Percentiles rank a stretch among this genome's conserved stretches.
phyloP scores from a whole-genome alignment of 1,140 invertebrate species.

The Pogonomyrmex barbatus region DNA sequence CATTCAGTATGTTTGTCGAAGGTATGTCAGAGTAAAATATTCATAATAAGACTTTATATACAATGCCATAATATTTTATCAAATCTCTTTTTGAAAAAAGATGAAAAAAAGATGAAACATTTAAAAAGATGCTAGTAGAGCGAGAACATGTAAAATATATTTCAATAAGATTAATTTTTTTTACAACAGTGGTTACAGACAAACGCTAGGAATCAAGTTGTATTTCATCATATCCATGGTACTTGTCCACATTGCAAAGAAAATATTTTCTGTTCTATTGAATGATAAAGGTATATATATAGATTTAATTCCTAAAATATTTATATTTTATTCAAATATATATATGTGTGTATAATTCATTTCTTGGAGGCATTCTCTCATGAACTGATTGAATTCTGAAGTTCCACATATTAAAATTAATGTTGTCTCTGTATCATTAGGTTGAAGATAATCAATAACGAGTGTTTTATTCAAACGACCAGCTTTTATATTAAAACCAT shows the following conservation, averaged over 20 bases:
- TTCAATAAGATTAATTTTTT: conserved; percentile 14
- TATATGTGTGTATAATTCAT: conserved; percentile 75
- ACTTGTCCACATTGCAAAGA: conserved; percentile 82
- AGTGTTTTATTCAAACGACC: conserved; percentile 71
- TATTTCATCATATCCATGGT: conserved; percentile 82
- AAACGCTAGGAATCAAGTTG: conserved; percentile 78
- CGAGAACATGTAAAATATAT: conserved; percentile 4
- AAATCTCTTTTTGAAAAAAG: too few species aligned
- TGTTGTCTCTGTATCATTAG: conserved; percentile 65
- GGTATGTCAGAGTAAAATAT: conserved; percentile 70
- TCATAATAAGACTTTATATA: neutral
- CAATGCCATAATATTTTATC: neutral
- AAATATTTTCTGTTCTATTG: conserved; percentile 79
- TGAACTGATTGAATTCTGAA: conserved; percentile 77
- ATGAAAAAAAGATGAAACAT: too few species aligned
- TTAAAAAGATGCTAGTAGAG: too few species aligned
- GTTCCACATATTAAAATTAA: conserved; percentile 83
- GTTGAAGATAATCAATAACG: conserved; percentile 70
- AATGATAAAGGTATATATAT: neutral
- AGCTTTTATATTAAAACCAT: conserved; percentile 76
- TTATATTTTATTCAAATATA: conserved; percentile 76
- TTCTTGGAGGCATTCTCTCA: conserved; percentile 68
- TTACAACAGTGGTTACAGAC: conserved; percentile 83
- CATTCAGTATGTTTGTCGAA: conserved; percentile 81
- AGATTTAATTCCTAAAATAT: neutral